Conservation (phyloP, 2,888 invertebrate species). For the Cloeon dipterum region DNA sequence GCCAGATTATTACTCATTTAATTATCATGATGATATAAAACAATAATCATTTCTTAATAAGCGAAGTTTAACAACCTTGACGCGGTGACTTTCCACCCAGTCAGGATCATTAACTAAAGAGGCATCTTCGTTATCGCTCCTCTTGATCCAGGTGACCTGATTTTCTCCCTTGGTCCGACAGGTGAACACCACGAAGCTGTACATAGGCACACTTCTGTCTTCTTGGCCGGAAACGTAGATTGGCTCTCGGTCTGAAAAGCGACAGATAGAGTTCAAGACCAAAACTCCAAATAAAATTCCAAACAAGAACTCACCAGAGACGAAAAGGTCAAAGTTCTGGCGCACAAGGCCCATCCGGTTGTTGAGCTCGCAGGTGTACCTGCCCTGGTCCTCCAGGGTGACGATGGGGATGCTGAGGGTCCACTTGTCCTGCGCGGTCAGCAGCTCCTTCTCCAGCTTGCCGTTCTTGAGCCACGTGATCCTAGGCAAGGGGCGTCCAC, state of each 20-base stretch:
- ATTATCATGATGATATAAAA: no score
- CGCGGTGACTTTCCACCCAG: not conserved
- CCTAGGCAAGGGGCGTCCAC: conserved; percentile 6
- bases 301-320: no score
- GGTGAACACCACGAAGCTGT: not conserved
- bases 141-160: not conserved
- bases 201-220: not conserved
- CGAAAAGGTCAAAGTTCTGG: conserved; percentile 20
- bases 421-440: conserved; percentile 19
- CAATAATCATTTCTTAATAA: no score
- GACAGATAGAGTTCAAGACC: no score
- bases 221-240: not conserved
- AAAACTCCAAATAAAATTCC: no score
- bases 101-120: not conserved
- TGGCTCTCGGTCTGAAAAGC: not conserved
- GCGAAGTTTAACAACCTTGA: no score
- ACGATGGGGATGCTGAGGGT: conserved; percentile 12
- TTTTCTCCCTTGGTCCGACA: not conserved
- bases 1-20: no score
- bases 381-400: conserved; percentile 24
- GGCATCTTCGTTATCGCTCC: not conserved
- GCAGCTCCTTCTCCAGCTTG: conserved; percentile 9
- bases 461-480: conserved; percentile 2
- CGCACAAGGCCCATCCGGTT: conserved; percentile 21
- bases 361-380: conserved; percentile 30